A percentile compares a stretch with the other conserved stretches of the same genome.
Evolutionary conservation across 2,113 vertebrate genomes (phyloP).

Genomic region (Bufo gargarizans): DNA sequence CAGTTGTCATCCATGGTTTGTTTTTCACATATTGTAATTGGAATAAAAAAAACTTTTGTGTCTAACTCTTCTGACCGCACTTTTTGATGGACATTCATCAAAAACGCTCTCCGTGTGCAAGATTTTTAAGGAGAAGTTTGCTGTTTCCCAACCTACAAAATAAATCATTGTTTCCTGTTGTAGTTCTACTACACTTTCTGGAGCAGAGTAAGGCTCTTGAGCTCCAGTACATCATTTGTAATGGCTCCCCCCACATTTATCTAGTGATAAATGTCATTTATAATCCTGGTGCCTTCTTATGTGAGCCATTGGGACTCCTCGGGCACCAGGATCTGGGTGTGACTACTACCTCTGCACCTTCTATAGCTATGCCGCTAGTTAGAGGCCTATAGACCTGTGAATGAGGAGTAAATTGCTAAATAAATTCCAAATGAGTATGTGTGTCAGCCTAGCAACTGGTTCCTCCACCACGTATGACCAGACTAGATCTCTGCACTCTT

Average conservation of each 20-base stretch:
- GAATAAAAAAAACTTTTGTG: slow-evolving; percentile 1
- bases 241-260: no score
- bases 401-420: not conserved
- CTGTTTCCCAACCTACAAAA: not conserved
- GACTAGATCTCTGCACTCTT: not conserved
- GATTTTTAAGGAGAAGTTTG: not conserved
- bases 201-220: not conserved
- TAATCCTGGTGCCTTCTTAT: not conserved
- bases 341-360: no score
- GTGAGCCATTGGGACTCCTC: not conserved
- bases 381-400: not conserved
- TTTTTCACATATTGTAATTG: slow-evolving; percentile 38
- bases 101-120: not conserved
- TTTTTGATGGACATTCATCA: not conserved
- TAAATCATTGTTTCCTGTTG: not conserved
- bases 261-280: no score
- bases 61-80: not conserved
- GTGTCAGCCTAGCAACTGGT: not conserved
- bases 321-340: no score
- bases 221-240: not conserved
- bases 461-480: not conserved
- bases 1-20: not conserved
- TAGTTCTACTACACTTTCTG: not conserved
- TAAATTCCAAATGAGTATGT: not conserved
- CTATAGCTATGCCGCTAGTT: not conserved